Evolutionary conservation across 2,888 invertebrate genomes (phyloP).

Genomic region (Leptinotarsa juncta): DNA sequence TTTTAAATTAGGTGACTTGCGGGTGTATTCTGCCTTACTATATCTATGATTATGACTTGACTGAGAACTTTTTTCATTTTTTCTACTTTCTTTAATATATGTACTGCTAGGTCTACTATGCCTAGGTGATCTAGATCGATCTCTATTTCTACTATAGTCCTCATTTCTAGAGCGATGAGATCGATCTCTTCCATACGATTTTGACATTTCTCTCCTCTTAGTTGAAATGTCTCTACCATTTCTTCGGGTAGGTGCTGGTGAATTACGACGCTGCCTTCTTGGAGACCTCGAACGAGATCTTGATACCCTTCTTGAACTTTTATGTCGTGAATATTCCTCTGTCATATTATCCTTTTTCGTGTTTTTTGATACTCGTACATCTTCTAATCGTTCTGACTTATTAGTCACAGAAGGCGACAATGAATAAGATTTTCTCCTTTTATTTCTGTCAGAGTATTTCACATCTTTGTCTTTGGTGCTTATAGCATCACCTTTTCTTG

Average conservation of each 20-base stretch:
- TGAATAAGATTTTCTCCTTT: slow-evolving; percentile 9
- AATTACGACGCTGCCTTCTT: not conserved
- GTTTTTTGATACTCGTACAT: slow-evolving; percentile 2
- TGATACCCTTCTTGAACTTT: slow-evolving; percentile 4
- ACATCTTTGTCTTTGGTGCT: not conserved
- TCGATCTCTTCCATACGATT: not conserved
- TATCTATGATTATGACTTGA: slow-evolving; percentile 8
- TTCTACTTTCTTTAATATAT: slow-evolving; percentile 3
- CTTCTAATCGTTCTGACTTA: not conserved
- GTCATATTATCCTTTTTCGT: not conserved
- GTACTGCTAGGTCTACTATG: slow-evolving; percentile 20
- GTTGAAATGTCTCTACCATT: not conserved
- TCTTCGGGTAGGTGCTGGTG: slow-evolving; percentile 11
- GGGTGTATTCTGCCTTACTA: not conserved
- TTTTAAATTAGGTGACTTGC: not conserved
- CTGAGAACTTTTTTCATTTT: not conserved
- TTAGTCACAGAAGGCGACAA: not conserved
- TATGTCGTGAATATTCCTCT: not conserved
- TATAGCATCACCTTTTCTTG: not conserved
- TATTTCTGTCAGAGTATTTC: not conserved
- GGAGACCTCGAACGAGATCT: not conserved
- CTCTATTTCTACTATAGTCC: not conserved
- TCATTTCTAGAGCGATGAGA: not conserved
- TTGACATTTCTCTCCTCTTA: slow-evolving; percentile 9
- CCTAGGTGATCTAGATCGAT: slow-evolving; percentile 24